Conservation (phyloP, 1,140 invertebrate species). For the Catajapyx aquilonaris region DNA sequence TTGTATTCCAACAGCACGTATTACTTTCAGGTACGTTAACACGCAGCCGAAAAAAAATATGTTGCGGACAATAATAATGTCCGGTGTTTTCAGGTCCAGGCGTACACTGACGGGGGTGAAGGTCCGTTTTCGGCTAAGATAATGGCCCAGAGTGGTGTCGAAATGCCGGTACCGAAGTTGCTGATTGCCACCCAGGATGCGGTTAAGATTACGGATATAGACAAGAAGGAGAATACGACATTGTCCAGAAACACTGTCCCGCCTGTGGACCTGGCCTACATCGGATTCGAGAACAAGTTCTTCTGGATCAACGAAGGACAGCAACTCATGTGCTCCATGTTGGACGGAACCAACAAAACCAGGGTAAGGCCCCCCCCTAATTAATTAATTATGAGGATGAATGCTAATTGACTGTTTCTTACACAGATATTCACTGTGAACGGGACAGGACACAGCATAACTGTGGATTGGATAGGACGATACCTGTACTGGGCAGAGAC, state of each 20-base stretch:
- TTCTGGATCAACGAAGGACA: constrained; percentile 68
- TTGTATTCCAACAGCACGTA: constrained; percentile 40
- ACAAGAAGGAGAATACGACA: constrained; percentile 31
- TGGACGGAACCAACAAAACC: constrained; percentile 28
- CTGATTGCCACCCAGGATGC: constrained; percentile 45
- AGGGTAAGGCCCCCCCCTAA: no score
- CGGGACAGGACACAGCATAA: constrained; percentile 39
- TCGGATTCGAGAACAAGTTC: constrained; percentile 41
- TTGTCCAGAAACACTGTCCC: constrained; percentile 28
- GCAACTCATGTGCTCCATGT: constrained; percentile 42
- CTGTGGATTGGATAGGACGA: constrained; percentile 66
- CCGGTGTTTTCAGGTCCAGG: constrained; percentile 37
- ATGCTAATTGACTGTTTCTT: no score
- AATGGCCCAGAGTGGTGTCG: constrained; percentile 33
- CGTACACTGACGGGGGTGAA: constrained; percentile 49
- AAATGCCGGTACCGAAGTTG: constrained; percentile 53
- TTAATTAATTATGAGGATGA: no score
- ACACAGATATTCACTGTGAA: constrained; percentile 37
- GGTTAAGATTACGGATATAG: constrained; percentile 48
- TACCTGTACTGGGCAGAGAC: constrained; percentile 57
- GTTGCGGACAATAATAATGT: constrained; percentile 4
- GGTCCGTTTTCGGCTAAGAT: constrained; percentile 40
- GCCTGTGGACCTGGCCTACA: constrained; percentile 37
- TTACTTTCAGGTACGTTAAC: constrained; percentile 37
- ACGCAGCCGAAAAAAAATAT: constrained; percentile 2